Evolutionary conservation across 1,140 invertebrate species (phyloP).

Genomic region (Trypoxylus dichotomus): DNA sequence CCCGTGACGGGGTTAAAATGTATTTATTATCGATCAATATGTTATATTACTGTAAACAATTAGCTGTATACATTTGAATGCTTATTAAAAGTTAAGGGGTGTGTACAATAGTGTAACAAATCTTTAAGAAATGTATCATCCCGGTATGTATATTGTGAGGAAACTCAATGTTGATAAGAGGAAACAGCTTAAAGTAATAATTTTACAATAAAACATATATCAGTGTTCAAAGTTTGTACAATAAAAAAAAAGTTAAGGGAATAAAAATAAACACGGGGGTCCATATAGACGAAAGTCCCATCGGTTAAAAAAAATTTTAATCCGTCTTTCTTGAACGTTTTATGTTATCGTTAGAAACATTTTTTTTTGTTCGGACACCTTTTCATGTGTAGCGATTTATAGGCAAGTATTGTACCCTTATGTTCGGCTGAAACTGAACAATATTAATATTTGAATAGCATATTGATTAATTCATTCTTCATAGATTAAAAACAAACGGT

Average conservation of each 20-base stretch:
- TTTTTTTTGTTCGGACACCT: too few species aligned
- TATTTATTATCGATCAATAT: neutral
- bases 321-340: neutral
- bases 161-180: neutral
- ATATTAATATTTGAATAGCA: constrained; percentile 1
- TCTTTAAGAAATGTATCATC: neutral
- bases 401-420: neutral
- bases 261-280: neutral
- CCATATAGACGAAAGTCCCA: neutral
- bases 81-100: neutral
- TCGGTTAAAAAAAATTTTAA: neutral
- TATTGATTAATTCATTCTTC: neutral
- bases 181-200: neutral
- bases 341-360: too few species aligned
- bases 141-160: neutral
- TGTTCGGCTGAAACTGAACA: constrained; percentile 11
- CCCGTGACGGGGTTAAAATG: neutral
- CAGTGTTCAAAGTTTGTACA: constrained; percentile 13
- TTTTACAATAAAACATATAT: neutral
- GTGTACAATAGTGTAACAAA: neutral
- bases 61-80: neutral
- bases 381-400: neutral
- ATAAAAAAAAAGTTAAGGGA: neutral
- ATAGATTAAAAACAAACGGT: neutral
- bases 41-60: neutral